Evolutionary conservation across 2,113 vertebrate species (phyloP).

Genomic region (Perognathus longimembris): DNA sequence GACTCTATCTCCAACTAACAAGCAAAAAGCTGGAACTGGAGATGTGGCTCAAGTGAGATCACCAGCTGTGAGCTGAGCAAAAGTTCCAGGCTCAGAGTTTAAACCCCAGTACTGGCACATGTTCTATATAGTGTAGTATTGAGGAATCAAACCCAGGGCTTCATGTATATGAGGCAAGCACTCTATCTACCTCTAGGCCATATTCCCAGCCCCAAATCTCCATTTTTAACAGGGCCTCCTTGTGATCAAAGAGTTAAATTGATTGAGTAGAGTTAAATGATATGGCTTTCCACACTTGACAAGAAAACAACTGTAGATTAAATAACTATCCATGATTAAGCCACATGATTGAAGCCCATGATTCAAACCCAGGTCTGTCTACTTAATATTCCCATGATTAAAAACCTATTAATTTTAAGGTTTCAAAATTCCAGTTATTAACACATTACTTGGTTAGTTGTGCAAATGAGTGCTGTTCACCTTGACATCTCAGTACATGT

Average conservation of each 20-base stretch:
- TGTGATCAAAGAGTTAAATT: neutral
- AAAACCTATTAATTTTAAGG: neutral
- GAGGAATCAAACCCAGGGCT: too few species aligned
- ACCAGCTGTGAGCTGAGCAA: too few species aligned
- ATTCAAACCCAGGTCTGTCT: conserved; percentile 35
- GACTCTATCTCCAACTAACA: too few species aligned
- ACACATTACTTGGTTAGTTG: neutral
- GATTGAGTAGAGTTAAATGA: conserved; percentile 31
- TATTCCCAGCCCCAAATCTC: too few species aligned
- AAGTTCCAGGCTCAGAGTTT: too few species aligned
- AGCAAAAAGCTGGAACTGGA: too few species aligned
- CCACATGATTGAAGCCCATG: neutral
- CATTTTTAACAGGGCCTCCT: too few species aligned
- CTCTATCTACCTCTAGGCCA: too few species aligned
- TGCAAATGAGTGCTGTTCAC: neutral
- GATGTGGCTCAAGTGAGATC: too few species aligned
- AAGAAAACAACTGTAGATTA: conserved; percentile 19
- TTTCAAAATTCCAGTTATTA: neutral
- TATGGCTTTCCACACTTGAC: neutral
- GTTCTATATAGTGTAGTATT: too few species aligned
- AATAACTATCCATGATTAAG: conserved; percentile 38
- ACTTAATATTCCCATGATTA: neutral
- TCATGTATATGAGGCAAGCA: too few species aligned
- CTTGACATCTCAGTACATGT: neutral
- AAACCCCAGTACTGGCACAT: too few species aligned